Conservation (phyloP, 1,140 invertebrate species). For the Drosophila kohkoa region DNA sequence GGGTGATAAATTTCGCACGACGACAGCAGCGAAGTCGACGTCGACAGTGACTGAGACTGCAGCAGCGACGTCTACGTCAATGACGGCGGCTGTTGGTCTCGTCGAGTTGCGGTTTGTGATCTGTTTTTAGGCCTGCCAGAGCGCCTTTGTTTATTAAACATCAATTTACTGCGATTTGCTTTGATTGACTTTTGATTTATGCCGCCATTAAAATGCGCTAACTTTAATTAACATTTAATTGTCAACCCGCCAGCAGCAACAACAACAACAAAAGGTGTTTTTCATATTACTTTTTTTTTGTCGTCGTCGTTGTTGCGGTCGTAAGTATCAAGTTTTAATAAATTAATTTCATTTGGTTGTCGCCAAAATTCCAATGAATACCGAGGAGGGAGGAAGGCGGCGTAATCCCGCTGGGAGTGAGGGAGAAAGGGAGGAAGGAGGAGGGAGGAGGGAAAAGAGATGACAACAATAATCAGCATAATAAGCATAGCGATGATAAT, state of each 20-base stretch:
- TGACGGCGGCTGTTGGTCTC: not conserved
- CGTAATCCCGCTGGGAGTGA: not conserved
- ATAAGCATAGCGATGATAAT: slow-evolving; percentile 47
- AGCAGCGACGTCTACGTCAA: not conserved
- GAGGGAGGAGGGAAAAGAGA: not conserved
- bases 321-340: slow-evolving; percentile 22
- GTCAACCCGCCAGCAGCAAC: slow-evolving; percentile 5
- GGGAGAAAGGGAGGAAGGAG: not conserved
- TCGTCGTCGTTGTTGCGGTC: not conserved
- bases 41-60: not conserved
- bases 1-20: slow-evolving; percentile 47
- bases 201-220: slow-evolving; percentile 19
- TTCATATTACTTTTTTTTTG: not conserved
- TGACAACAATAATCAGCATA: slow-evolving; percentile 46
- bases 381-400: slow-evolving; percentile 1
- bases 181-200: slow-evolving; percentile 26
- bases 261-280: not conserved
- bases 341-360: slow-evolving; percentile 18
- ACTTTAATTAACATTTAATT: slow-evolving; percentile 32
- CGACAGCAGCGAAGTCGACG: not conserved
- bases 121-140: slow-evolving; percentile 1
- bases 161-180: slow-evolving; percentile 18
- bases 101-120: slow-evolving; percentile 5
- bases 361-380: slow-evolving; percentile 22
- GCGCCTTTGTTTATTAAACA: slow-evolving; percentile 21